A percentile compares a stretch with the other conserved stretches of the same genome.
These are phyloP conservation scores for Ormyrus pomaceus DNA, from an alignment of 2,888 invertebrate genomes.

Conservation along the genomic window DNA sequence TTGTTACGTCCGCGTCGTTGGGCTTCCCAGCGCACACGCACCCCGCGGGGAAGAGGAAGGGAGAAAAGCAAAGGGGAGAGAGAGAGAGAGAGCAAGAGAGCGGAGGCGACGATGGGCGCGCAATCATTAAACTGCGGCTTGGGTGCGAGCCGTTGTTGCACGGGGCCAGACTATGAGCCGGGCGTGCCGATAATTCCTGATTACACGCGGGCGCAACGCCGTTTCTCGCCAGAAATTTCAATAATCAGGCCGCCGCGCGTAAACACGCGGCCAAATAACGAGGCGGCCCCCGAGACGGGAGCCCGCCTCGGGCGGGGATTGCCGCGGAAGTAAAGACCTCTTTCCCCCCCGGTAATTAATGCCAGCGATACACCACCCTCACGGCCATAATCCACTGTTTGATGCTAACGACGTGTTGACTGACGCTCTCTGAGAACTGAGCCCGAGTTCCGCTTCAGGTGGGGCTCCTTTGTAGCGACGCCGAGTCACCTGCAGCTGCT, in stretches of 20 bases:
- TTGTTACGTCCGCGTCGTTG: slow-evolving; percentile 24
- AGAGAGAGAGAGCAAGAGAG: not conserved
- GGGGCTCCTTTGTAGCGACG: not conserved
- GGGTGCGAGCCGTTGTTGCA: not conserved
- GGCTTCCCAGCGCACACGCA: slow-evolving; percentile 1
- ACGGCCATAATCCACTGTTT: slow-evolving; percentile 36
- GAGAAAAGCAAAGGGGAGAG: too few species aligned
- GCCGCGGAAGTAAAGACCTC: too few species aligned
- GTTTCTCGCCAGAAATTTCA: slow-evolving; percentile 8
- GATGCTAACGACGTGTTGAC: slow-evolving; percentile 43
- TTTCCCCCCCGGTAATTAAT: slow-evolving; percentile 15
- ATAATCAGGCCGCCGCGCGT: slow-evolving; percentile 24
- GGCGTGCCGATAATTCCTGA: slow-evolving; percentile 32
- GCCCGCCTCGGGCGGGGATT: not conserved
- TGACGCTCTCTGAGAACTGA: slow-evolving; percentile 17
- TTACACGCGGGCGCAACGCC: slow-evolving; percentile 22
- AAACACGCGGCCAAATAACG: not conserved
- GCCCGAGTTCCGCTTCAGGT: not conserved
- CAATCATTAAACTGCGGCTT: slow-evolving; percentile 7
- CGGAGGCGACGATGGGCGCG: not conserved
- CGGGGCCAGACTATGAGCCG: not conserved
- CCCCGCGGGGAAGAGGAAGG: not conserved
- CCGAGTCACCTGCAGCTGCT: slow-evolving; percentile 26
- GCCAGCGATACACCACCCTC: slow-evolving; percentile 1
- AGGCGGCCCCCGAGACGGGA: slow-evolving; percentile 6